These are phyloP conservation scores for Sinocyclocheilus anophthalmus DNA, from an alignment of 2,113 vertebrate species.

Conservation along the genomic window DNA sequence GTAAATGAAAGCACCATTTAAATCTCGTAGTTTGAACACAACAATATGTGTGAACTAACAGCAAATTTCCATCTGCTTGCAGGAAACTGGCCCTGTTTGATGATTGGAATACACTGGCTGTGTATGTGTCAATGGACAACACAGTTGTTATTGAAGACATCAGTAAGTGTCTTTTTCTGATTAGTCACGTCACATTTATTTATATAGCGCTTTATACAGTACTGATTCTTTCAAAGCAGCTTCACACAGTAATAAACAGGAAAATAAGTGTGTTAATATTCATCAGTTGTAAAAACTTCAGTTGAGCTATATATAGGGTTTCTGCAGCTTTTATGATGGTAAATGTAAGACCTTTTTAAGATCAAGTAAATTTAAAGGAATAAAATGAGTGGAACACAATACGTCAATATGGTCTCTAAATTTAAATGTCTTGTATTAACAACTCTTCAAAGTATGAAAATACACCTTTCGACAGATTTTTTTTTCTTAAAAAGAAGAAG, in stretches of 20 bases:
- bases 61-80: background rate
- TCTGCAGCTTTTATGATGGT: background rate
- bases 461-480: too few species aligned
- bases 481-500: too few species aligned
- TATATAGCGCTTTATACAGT: too few species aligned
- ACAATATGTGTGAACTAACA: background rate
- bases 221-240: background rate
- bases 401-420: too few species aligned
- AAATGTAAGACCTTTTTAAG: background rate
- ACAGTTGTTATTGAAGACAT: conserved; percentile 89
- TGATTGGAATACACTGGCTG: conserved; percentile 84
- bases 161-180: conserved; percentile 72
- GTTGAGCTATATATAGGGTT: background rate
- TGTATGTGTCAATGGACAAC: conserved; percentile 90
- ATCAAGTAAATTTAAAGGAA: too few species aligned
- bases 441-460: too few species aligned
- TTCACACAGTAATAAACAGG: background rate
- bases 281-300: too few species aligned
- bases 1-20: background rate
- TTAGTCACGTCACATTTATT: background rate
- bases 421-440: too few species aligned
- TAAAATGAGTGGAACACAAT: too few species aligned
- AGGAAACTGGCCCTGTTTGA: conserved; percentile 88
- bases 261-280: background rate
- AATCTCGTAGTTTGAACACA: background rate